These are phyloP conservation scores for Glomeris maerens DNA, from an alignment of 1,140 invertebrate genomes.

Conservation along the genomic window DNA sequence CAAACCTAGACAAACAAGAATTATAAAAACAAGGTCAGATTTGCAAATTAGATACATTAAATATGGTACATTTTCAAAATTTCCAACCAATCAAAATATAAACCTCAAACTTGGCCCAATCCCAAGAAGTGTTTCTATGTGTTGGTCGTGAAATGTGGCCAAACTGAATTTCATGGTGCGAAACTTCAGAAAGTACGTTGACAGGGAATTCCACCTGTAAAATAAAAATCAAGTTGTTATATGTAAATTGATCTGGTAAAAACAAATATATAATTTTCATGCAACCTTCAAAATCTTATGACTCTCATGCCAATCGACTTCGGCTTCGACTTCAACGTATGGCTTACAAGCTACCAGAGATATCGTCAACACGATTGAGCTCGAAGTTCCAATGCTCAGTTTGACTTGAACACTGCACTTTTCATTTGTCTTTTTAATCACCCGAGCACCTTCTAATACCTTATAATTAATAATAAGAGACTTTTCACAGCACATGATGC, in stretches of 20 bases:
- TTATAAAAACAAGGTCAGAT: not conserved
- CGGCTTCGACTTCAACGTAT: slow-evolving; percentile 34
- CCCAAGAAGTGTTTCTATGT: slow-evolving; percentile 42
- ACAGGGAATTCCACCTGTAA: slow-evolving; percentile 35
- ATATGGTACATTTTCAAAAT: not conserved
- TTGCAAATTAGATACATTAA: slow-evolving; percentile 1
- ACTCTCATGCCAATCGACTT: slow-evolving; percentile 38
- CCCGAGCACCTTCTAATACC: no score
- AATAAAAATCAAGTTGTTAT: not conserved
- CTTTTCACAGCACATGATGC: not conserved
- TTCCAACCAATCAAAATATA: not conserved
- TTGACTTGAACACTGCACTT: not conserved
- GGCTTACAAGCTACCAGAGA: slow-evolving; percentile 33
- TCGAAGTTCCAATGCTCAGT: slow-evolving; percentile 24
- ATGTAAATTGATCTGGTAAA: not conserved
- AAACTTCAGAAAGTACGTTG: slow-evolving; percentile 28
- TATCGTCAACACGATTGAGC: slow-evolving; percentile 31
- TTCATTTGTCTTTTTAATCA: not conserved
- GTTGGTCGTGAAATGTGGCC: slow-evolving; percentile 36
- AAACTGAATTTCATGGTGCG: slow-evolving; percentile 39
- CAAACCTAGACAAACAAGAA: slow-evolving; percentile 28
- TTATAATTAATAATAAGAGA: no score
- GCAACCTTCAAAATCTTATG: slow-evolving; percentile 37
- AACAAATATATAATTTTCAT: slow-evolving; percentile 7
- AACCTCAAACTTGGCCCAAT: slow-evolving; percentile 40